phyloP scores from a whole-genome alignment of 2,113 vertebrate genomes.

The Semicossyphus pulcher region DNA sequence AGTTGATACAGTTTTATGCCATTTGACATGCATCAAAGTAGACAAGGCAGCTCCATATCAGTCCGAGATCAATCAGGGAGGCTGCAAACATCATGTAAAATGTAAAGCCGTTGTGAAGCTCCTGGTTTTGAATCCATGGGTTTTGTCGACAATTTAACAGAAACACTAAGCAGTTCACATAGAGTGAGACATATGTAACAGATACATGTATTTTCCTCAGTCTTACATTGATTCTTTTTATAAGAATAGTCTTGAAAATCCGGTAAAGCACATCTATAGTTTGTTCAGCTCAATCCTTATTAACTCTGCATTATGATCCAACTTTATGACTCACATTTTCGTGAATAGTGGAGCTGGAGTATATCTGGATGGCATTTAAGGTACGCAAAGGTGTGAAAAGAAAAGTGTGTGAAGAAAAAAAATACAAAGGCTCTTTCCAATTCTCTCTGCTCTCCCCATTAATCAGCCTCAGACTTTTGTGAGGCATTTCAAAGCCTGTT shows the following conservation, averaged over 20 bases:
- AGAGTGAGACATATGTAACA: background rate
- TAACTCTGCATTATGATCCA: background rate
- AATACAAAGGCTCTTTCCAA: slow-evolving; percentile 2
- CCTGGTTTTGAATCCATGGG: background rate
- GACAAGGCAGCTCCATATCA: slow-evolving; percentile 21
- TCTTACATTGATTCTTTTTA: background rate
- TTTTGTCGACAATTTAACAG: background rate
- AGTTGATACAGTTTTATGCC: background rate
- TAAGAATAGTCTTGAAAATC: background rate
- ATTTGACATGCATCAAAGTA: slow-evolving; percentile 9
- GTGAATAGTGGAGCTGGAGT: background rate
- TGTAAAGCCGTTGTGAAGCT: slow-evolving; percentile 20
- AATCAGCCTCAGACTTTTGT: slow-evolving; percentile 26
- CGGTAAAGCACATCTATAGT: background rate
- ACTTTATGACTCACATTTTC: background rate
- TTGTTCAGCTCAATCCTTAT: background rate
- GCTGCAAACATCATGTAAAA: slow-evolving; percentile 33
- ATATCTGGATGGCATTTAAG: background rate
- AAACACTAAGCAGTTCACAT: background rate
- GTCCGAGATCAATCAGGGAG: slow-evolving; percentile 12
- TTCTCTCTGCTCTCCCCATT: slow-evolving; percentile 6
- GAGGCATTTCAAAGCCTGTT: slow-evolving; percentile 38
- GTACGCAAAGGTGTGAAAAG: background rate
- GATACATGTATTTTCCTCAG: background rate
- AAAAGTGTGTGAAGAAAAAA: background rate